Percentiles rank a stretch among this genome's conserved stretches.
phyloP scores from a whole-genome alignment of 2,113 vertebrate species.

The Lagopus leucura region DNA sequence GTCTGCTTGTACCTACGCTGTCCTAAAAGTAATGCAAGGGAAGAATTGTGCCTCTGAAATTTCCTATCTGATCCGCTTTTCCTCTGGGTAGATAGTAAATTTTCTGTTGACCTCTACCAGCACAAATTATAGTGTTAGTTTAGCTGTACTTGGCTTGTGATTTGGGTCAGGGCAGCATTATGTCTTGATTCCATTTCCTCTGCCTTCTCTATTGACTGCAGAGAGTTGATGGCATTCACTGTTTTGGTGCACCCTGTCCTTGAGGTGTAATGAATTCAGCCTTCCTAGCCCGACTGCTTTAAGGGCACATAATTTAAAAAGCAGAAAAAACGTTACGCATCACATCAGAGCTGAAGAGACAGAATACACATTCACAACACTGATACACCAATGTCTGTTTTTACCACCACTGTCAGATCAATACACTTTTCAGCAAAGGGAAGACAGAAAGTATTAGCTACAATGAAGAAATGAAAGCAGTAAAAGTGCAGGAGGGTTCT shows the following conservation, averaged over 20 bases:
- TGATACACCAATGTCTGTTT: not conserved
- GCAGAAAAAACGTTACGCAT: not conserved
- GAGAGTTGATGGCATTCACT: fast-evolving
- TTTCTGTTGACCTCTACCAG: not conserved
- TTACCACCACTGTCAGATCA: not conserved
- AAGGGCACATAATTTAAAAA: not conserved
- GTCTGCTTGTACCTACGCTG: not conserved
- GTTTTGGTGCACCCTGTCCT: not conserved
- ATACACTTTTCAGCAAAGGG: not conserved
- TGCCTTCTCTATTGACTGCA: not conserved
- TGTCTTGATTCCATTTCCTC: not conserved
- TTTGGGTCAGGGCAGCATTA: not conserved
- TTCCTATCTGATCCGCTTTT: not conserved
- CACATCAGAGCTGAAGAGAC: not conserved
- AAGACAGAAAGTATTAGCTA: not conserved
- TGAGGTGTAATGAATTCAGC: not conserved
- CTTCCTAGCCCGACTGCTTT: not conserved
- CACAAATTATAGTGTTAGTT: not conserved
- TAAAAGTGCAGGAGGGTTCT: not conserved
- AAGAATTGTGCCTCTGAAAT: not conserved
- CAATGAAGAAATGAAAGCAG: not conserved
- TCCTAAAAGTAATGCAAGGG: not conserved
- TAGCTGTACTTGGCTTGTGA: not conserved
- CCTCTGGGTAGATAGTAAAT: not conserved
- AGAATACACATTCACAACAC: not conserved